phyloP scores from a whole-genome alignment of 2,113 vertebrate species.

The Pollachius pollachius region DNA sequence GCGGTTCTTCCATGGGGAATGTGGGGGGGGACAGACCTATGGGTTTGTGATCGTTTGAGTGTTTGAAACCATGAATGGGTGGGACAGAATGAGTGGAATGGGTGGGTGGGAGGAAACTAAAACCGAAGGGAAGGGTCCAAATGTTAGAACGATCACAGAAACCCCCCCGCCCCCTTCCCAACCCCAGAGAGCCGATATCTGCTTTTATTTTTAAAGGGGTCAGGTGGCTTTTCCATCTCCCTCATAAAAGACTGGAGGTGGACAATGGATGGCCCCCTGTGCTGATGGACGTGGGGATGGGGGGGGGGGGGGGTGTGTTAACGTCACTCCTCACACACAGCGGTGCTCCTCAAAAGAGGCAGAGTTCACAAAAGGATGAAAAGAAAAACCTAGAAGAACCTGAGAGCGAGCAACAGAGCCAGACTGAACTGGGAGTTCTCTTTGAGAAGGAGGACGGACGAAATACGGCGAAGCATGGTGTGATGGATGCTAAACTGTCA shows the following conservation, averaged over 20 bases:
- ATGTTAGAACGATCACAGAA: conserved; percentile 73
- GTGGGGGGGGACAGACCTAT: conserved; percentile 21
- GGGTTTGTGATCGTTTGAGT: conserved; percentile 64
- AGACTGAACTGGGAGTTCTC: neutral
- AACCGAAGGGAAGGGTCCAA: conserved; percentile 61
- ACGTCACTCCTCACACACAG: conserved; percentile 39
- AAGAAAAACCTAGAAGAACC: conserved; percentile 37
- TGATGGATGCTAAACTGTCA: conserved; percentile 69
- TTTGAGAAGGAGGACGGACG: conserved; percentile 28
- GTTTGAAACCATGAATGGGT: conserved; percentile 61
- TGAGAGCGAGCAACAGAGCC: conserved; percentile 9
- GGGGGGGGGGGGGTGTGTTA: conserved; percentile 27
- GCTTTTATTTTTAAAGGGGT: conserved; percentile 53
- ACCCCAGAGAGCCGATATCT: conserved; percentile 42
- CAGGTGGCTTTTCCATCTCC: conserved; percentile 74
- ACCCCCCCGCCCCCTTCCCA: neutral
- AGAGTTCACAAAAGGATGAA: conserved; percentile 40
- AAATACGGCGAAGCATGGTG: conserved; percentile 57
- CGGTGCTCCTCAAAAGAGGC: neutral
- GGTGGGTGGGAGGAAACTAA: conserved; percentile 45
- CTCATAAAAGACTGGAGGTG: conserved; percentile 34
- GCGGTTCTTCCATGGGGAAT: conserved; percentile 48
- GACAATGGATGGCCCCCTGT: conserved; percentile 55
- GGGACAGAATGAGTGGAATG: conserved; percentile 6
- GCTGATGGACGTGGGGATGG: conserved; percentile 59